Base-by-base conservation (phyloP, 2,888 invertebrate species). In the Drosophila mimica region DNA sequence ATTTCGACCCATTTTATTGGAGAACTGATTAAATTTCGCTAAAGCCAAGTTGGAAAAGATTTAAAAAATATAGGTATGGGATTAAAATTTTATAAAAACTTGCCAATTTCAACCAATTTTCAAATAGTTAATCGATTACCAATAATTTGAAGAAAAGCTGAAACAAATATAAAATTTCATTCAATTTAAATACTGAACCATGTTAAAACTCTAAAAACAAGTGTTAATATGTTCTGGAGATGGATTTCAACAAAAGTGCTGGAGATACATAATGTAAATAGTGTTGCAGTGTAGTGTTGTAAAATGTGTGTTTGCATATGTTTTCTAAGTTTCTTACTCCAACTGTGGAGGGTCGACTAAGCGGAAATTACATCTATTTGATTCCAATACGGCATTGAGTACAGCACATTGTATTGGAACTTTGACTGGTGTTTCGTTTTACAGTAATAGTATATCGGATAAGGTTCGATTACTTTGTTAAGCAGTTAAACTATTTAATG, bases 401-500 rank as follows among this genome's bases (percentile, higher is more conserved):
- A 57, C 49, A 69, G 36, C 30, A 34, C 34, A 13, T 34, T 34
- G 67, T 33, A 68, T 49, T 33, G 67, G 43, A 20, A 51, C 63
- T 31, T 65, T 60, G 46, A 52, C 52, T 71, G 68, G 68, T 68
- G 68, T 68, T 68, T 30, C 15, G 57, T 54, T 69, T 68, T 69
- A 68, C 68, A 68, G 57, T 49, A 20, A 20, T 34, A 56, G 67
- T 68, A 49, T 20, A 31, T 51, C 36, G 54, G 8, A 34, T 30
- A 20, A 17, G 34, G 30, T 17, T 56, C 57, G 68, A 69, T 34
- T 69, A 68, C 49, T 69, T 57, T 34, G 69, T 68, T 68, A 69
- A 38, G 53, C 56, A 56, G 67, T 68, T 38, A 49, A 20, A 49
- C 28, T 56, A 30, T 48, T 31, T 53, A 28, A 28, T 54, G 36